Conservation (phyloP, 2,113 vertebrate species). For the Pandion haliaetus region DNA sequence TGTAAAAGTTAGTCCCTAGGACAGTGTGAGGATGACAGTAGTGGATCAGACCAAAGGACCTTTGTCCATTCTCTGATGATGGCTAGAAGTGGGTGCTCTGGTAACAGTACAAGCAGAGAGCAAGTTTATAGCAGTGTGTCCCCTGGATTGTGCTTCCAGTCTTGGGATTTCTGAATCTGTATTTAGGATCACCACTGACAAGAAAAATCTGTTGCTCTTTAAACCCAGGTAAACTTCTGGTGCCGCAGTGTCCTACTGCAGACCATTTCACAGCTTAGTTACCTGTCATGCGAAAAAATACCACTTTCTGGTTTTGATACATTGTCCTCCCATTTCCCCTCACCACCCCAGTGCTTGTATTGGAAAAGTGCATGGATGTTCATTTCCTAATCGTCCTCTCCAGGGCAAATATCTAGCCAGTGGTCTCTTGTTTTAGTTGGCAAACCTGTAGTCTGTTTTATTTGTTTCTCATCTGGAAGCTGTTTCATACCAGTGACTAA, state of each 20-base stretch:
- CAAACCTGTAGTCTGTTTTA: background rate
- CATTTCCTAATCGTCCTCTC: background rate
- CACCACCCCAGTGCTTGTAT: background rate
- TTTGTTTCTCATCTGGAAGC: background rate
- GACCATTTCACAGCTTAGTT: background rate
- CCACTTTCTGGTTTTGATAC: background rate
- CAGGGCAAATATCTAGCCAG: background rate
- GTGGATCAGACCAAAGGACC: background rate
- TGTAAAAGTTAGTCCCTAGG: background rate
- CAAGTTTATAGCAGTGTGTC: background rate
- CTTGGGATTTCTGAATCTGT: background rate
- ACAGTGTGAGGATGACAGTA: fast-evolving
- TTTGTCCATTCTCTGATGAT: background rate
- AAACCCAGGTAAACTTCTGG: background rate
- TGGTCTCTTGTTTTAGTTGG: background rate
- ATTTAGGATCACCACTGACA: background rate
- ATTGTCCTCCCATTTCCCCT: background rate
- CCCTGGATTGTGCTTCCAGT: background rate
- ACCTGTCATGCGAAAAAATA: fast-evolving
- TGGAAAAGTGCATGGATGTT: fast-evolving
- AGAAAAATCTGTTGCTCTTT: background rate
- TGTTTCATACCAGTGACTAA: background rate
- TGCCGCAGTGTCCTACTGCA: background rate
- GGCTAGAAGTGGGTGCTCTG: background rate
- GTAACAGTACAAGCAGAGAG: background rate